A percentile compares a stretch with the other conserved stretches of the same genome.
These are phyloP conservation scores for Styela clava DNA, from an alignment of 23 tunicate species.

Conservation along the genomic window DNA sequence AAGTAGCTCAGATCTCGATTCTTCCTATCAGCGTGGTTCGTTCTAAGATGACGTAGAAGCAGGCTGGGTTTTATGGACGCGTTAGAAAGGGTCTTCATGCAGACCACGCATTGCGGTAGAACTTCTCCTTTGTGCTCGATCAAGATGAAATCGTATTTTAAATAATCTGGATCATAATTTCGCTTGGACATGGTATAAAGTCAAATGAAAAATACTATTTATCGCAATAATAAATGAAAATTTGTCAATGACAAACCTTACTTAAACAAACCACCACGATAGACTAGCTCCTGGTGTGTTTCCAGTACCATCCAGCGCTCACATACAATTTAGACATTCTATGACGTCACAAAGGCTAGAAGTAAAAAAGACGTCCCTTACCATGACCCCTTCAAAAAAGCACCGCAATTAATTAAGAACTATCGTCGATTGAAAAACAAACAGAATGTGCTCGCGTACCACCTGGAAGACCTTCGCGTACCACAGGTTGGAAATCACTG, in stretches of 20 bases:
- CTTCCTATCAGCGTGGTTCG: no score
- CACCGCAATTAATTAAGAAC: no score
- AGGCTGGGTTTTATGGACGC: conserved; percentile 8
- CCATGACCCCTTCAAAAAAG: no score
- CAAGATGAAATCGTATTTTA: background rate
- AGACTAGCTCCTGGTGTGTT: background rate
- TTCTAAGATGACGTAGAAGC: no score
- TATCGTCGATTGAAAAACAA: no score
- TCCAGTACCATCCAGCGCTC: conserved; percentile 1
- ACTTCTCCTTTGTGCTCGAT: conserved; percentile 1
- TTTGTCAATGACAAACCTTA: background rate
- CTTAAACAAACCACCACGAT: background rate
- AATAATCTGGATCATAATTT: conserved; percentile 2
- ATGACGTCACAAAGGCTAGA: no score
- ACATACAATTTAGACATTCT: background rate
- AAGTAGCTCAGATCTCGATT: no score
- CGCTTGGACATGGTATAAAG: conserved; percentile 2
- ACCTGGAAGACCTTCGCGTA: no score
- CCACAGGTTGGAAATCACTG: no score
- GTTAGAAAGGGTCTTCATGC: conserved; percentile 3
- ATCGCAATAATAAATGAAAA: background rate
- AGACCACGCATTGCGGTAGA: conserved; percentile 3
- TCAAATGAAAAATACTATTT: no score
- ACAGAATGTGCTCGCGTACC: no score
- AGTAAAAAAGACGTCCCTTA: background rate